Percentiles rank a stretch among this genome's conserved stretches.
Evolutionary conservation across 2,113 vertebrate genomes (phyloP).

Genomic region (Antennarius striatus): DNA sequence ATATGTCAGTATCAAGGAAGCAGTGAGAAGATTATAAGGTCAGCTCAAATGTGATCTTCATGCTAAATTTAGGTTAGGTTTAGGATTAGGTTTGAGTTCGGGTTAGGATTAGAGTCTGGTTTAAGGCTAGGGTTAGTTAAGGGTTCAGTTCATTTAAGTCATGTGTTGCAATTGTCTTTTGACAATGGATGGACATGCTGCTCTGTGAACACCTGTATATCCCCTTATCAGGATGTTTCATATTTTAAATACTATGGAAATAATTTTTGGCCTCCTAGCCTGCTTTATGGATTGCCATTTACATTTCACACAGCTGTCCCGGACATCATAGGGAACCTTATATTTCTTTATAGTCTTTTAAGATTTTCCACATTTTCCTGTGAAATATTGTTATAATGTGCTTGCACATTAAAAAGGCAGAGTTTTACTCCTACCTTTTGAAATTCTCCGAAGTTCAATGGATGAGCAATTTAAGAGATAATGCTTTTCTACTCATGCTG

Average conservation of each 20-base stretch:
- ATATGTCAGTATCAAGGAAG: too few relatives aligned
- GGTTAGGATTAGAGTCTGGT: too few relatives aligned
- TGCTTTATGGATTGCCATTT: constrained; percentile 50
- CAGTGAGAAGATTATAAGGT: too few relatives aligned
- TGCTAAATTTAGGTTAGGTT: too few relatives aligned
- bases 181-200: constrained; percentile 20
- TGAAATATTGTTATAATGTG: constrained; percentile 23
- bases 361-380: constrained; percentile 39
- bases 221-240: constrained; percentile 4
- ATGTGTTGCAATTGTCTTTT: too few relatives aligned
- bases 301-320: constrained; percentile 53
- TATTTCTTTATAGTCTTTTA: constrained; percentile 56
- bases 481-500: too few relatives aligned
- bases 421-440: constrained; percentile 1
- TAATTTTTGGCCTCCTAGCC: constrained; percentile 43
- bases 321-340: constrained; percentile 53
- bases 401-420: neutral
- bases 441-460: constrained; percentile 32
- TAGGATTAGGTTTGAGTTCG: too few relatives aligned
- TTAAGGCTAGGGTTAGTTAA: too few relatives aligned
- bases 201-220: constrained; percentile 16
- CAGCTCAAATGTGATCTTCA: too few relatives aligned
- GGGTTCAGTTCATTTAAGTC: too few relatives aligned
- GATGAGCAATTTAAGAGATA: constrained; percentile 15
- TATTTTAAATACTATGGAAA: constrained; percentile 39